Conservation (phyloP, 53 echinoderm and acorn worm species). For the Crossaster papposus region DNA sequence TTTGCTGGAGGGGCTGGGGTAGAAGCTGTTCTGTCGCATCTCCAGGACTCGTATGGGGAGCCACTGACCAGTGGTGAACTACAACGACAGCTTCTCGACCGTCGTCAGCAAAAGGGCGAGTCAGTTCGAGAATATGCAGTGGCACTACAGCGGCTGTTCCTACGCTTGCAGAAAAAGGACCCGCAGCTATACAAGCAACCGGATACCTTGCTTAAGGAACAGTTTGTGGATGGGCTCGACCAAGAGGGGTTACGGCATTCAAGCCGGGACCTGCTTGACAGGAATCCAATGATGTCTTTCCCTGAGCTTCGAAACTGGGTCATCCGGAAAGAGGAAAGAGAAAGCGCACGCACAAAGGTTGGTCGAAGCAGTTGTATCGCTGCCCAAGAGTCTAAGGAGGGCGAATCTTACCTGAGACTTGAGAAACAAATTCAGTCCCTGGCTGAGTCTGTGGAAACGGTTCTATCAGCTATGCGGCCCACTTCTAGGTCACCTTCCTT, state of each 20-base stretch:
- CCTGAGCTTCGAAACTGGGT: background rate
- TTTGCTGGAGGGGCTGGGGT: background rate
- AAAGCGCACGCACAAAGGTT: conserved; percentile 14
- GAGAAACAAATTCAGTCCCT: background rate
- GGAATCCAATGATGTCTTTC: background rate
- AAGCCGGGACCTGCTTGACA: background rate
- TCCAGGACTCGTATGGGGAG: conserved; percentile 24
- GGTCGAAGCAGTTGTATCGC: background rate
- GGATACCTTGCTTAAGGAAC: background rate
- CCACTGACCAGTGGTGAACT: conserved; percentile 14
- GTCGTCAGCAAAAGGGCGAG: background rate
- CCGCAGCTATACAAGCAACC: background rate
- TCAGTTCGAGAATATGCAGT: background rate
- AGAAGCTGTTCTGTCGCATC: background rate
- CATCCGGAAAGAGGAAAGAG: background rate
- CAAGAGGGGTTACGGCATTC: background rate
- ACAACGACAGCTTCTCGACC: background rate
- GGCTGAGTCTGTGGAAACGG: background rate
- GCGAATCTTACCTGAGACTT: background rate
- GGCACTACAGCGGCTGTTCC: background rate
- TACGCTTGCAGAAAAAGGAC: conserved; percentile 1
- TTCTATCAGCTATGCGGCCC: background rate
- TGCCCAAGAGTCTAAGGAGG: conserved; percentile 1
- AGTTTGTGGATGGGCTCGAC: conserved; percentile 17
- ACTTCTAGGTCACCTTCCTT: too few relatives aligned